phyloP scores from a whole-genome alignment of 2,797 vertebrate species.

The Sylvilagus floridanus region DNA sequence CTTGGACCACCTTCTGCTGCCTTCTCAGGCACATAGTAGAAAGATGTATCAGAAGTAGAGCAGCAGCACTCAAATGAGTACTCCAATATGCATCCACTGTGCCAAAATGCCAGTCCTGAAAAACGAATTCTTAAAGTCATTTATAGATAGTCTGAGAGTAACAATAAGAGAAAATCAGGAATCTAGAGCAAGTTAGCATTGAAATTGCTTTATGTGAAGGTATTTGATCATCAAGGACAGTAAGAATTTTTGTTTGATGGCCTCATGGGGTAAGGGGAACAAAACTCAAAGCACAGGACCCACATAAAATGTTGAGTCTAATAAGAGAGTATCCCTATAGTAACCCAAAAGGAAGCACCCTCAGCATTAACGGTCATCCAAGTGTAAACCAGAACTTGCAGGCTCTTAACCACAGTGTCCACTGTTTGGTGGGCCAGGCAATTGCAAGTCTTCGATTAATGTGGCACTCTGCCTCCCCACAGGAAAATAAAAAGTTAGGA shows the following conservation, averaged over 20 bases:
- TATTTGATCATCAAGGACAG: not conserved
- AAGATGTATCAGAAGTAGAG: too few species aligned
- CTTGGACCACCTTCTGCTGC: too few species aligned
- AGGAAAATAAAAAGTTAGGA: not conserved
- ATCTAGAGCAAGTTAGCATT: not conserved
- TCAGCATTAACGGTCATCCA: not conserved
- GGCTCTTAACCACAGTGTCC: not conserved
- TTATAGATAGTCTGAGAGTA: not conserved
- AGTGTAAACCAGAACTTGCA: not conserved
- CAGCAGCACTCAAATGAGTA: too few species aligned
- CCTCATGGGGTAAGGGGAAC: not conserved
- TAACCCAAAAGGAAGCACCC: not conserved
- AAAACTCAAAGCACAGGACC: not conserved
- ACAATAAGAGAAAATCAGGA: not conserved
- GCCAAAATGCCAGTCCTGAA: not conserved
- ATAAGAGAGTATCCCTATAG: not conserved
- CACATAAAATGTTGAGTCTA: not conserved
- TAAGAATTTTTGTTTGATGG: constrained; percentile 6
- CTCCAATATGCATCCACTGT: too few species aligned
- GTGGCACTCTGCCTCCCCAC: not conserved
- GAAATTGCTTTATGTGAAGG: not conserved
- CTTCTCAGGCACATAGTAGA: too few species aligned
- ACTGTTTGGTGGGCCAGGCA: not conserved
- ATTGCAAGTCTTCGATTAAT: not conserved
- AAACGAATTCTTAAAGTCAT: not conserved